Evolutionary conservation across 2,888 invertebrate genomes (phyloP), one percentile per base, ranked within the genome.

Genomic region (Habrosyne pyritoides): DNA sequence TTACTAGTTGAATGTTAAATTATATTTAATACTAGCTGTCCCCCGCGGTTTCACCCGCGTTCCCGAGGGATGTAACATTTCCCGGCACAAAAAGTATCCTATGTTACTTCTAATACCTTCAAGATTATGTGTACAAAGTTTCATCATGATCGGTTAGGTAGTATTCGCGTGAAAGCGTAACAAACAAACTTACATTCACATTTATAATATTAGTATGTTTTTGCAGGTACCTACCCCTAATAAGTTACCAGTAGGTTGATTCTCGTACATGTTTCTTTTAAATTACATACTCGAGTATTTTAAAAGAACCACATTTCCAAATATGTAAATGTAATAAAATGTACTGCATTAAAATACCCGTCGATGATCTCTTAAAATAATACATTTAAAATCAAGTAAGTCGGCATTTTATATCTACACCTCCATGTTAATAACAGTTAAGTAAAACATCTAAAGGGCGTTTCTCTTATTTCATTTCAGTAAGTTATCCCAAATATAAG

Each of bases 371-470:
- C 69, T 75, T 77, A 70, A 76, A 78, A 81, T 78, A 79, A 80
- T 78, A 80, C 71, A 74, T 82, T 80, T 69, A 78, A 75, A 77
- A 73, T 73, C 75, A 78, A 83, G 76, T 79, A 78, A 79, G 78
- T 71, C 71, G 70, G 71, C 74, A 71, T 86, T 85, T 86, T 84
- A 84, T 83, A 84, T 83, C 79, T 84, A 82, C 83, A 86, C 81
- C 81, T 84, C 67, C 71, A 73, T 75, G 75, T 83, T 87, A 84
- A 83, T 83, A 86, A 83, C 81, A 79, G 81, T 84, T 87, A 84
- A 88, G 85, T 86, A 87, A 87, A 88, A 88, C 85, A 84, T 87
- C 80, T 70, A 81, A 84, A 89, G 79, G 85, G 81, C 83, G 83
- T 81, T 77, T 73, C 74, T 70, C 64, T 65, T 67, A 61, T 61